Base-by-base conservation (phyloP, 2,888 invertebrate genomes). In the Chymomyza caudatula region DNA sequence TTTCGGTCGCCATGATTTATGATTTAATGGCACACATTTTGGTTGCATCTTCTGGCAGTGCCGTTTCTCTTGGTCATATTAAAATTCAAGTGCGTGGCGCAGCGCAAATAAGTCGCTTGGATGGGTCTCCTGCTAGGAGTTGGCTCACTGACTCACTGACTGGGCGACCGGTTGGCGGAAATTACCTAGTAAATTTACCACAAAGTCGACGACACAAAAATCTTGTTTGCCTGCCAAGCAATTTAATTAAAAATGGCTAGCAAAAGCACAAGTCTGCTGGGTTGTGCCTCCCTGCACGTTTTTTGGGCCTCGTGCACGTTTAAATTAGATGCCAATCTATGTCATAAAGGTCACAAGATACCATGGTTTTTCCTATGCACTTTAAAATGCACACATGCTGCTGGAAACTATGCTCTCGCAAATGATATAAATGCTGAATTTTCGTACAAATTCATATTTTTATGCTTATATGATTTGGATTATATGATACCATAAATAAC, bases 101-200 rank as follows among this genome's bases (percentile, higher is more conserved):
- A 64, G 60, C 55, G 67, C 71, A 69, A 67, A 71, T 71, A 71
- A 68, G 68, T 65, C 59, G 63, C 61, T 17, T 22, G 5, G 49
- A 17, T 29, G 59, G 29, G 4, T 44, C 23, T 44, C 44, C 17
- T 37, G 11, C 29, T 11, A 37, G 29, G 2, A 11, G 29, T 37
- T 37, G 15, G 42, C 65, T 42, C n/a, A 17, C 22, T 57, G 51
- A 53, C 61, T 44, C 54, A 66, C 57, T 49, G 51, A 20, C 20
- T 20, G 19, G 51, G 17, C 15, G n/a, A 49, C 49, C 6, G 25
- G 3, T 5, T 25, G 17, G 49, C 76, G 78, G 78, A 80, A 80
- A 80, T 80, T 81, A 74, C 78, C 74, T 78, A 71, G 78, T 76
- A 84, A 81, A 80, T 80, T 78, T 71, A 70, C 85, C 78, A 71